Conservation (phyloP, 2,113 vertebrate genomes). For the Corythornis cristatus region DNA sequence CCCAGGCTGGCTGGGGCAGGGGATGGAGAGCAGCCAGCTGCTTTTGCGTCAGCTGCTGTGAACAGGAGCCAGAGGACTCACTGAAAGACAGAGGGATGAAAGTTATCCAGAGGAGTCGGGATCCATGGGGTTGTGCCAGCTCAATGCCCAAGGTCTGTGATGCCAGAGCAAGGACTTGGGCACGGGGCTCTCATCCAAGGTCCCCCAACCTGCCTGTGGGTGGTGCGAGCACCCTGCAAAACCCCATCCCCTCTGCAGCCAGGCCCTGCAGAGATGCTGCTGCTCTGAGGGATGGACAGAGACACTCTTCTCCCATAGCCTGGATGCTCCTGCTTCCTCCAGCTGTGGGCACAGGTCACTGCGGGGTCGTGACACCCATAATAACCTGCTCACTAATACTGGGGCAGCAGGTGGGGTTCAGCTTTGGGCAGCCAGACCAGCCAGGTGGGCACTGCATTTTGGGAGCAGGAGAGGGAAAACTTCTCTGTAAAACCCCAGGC, state of each 20-base stretch:
- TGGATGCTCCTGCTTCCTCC: not conserved
- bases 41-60: not conserved
- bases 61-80: not conserved
- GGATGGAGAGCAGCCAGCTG: not conserved
- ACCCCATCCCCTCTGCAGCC: not conserved
- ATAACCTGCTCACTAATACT: not conserved
- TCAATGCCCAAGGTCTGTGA: accelerated
- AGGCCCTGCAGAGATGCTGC: not conserved
- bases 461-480: not conserved
- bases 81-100: not conserved
- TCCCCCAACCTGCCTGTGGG: not conserved
- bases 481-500: not conserved
- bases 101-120: not conserved
- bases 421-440: not conserved
- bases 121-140: not conserved
- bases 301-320: accelerated
- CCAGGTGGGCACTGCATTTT: accelerated
- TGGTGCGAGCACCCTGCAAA: not conserved
- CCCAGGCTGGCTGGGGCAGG: not conserved
- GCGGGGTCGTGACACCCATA: not conserved
- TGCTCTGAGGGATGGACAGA: not conserved
- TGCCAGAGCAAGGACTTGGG: not conserved
- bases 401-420: not conserved
- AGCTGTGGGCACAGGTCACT: not conserved
- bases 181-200: not conserved